Evolutionary conservation across 2,113 vertebrate genomes (phyloP), one percentile per base, ranked within the genome.

Genomic region (Cisticola juncidis): DNA sequence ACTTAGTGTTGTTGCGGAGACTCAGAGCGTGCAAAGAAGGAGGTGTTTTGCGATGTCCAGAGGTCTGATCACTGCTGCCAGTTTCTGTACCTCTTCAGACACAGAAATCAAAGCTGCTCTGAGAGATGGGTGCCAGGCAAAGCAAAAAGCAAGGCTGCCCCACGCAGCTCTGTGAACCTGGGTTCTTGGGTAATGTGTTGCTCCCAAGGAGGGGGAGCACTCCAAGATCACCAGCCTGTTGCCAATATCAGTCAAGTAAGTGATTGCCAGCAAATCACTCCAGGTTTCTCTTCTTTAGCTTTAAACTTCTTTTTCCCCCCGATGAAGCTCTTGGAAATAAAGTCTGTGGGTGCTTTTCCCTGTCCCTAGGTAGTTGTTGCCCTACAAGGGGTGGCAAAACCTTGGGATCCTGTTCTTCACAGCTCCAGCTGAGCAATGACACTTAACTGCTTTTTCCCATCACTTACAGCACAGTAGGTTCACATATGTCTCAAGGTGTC

Each of bases 31-130:
- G 89, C 69, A 72, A 40, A 77, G 94, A 69, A 95, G 70, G 78
- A 83, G 88, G 62, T 3, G 17, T 80, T 96, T 68, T 6, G 8
- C 3, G 3, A 56, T 57, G 94, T 94, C 78, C 56, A 6, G 85
- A 90, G 91, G 81, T 74, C 91, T 82, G 78, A 83, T 78, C 53
- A 87, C 61, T 29, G 53, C 68, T 90, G 92, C 64, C 70, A 71
- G 91, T 90, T 92, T 90, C 58, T 10, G 15, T 78, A 88, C 45
- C 72, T 81, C 85, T 96, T 85, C 68, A 93, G 91, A 95, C 88
- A 89, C 66, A 91, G 87, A 97, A 97, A 97, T 96, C 73, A 88
- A 95, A 93, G 91, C 57, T 93, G 61, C 64, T 69, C 8, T 0
- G 4, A 51, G 29, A 56, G 42, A 42, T 71, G 65, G 33, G 20